Evolutionary conservation across 2,888 invertebrate species (phyloP).

Genomic region (Archips crataeganus): DNA sequence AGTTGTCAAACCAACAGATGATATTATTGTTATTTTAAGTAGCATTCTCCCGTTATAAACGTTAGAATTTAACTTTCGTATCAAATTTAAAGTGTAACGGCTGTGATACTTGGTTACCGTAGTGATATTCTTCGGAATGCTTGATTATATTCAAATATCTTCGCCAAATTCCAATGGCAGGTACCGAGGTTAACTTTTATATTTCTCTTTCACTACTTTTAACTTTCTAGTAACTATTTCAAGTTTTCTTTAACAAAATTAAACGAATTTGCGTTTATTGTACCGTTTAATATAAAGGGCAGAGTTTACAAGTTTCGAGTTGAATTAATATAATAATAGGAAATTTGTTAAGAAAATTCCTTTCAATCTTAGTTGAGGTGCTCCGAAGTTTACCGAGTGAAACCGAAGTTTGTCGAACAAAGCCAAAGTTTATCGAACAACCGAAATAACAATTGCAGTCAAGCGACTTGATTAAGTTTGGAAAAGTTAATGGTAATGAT

Average conservation of each 20-base stretch:
- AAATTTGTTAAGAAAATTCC: constrained; percentile 19
- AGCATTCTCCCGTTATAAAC: too few relatives aligned
- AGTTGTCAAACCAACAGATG: too few relatives aligned
- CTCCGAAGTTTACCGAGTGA: constrained; percentile 9
- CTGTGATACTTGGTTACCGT: too few relatives aligned
- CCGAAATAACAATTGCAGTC: constrained; percentile 14
- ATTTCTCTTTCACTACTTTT: too few relatives aligned
- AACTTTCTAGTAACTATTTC: neutral
- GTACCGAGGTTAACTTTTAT: too few relatives aligned
- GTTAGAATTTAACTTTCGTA: too few relatives aligned
- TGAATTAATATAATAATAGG: constrained; percentile 18
- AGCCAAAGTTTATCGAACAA: constrained; percentile 5
- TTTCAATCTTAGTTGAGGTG: constrained; percentile 13
- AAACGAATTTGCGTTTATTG: neutral
- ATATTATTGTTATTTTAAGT: too few relatives aligned
- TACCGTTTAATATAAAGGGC: neutral
- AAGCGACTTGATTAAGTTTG: constrained; percentile 5
- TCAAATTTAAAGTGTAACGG: too few relatives aligned
- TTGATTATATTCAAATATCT: too few relatives aligned
- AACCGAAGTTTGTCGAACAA: constrained; percentile 17
- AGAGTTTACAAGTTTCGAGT: constrained; percentile 12
- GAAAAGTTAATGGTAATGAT: neutral
- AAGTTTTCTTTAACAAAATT: neutral
- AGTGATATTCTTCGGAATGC: too few relatives aligned
- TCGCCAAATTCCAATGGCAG: too few relatives aligned